Evolutionary conservation across 2,113 vertebrate genomes (phyloP).

Genomic region (Mastomys natalensis): DNA sequence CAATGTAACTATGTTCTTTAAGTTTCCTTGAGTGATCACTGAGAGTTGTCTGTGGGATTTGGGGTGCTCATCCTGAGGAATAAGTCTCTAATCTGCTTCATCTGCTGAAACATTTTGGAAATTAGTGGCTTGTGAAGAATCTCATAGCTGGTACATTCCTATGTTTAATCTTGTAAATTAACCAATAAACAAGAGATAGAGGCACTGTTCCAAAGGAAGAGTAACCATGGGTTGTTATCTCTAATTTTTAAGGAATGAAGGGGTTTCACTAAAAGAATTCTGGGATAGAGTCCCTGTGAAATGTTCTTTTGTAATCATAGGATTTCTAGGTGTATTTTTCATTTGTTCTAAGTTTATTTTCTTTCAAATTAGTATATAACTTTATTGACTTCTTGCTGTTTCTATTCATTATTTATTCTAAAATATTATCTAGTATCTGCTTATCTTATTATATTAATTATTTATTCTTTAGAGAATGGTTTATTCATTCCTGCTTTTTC

Average conservation of each 20-base stretch:
- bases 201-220: neutral
- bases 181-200: neutral
- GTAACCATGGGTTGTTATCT: neutral
- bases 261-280: neutral
- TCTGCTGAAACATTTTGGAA: neutral
- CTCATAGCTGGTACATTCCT: neutral
- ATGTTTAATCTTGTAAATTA: neutral
- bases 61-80: neutral
- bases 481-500: neutral
- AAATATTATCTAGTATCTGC: neutral
- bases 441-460: neutral
- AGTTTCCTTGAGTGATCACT: rapidly evolving
- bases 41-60: neutral
- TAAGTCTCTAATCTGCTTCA: neutral
- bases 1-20: neutral
- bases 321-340: neutral
- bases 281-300: neutral
- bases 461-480: neutral
- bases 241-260: neutral
- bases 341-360: too few relatives aligned
- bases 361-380: too few relatives aligned
- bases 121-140: neutral
- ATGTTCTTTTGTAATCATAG: neutral
- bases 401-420: too few relatives aligned
- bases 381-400: too few relatives aligned